Base-by-base conservation (phyloP, 1,140 invertebrate genomes). In the Linepithema humile region DNA sequence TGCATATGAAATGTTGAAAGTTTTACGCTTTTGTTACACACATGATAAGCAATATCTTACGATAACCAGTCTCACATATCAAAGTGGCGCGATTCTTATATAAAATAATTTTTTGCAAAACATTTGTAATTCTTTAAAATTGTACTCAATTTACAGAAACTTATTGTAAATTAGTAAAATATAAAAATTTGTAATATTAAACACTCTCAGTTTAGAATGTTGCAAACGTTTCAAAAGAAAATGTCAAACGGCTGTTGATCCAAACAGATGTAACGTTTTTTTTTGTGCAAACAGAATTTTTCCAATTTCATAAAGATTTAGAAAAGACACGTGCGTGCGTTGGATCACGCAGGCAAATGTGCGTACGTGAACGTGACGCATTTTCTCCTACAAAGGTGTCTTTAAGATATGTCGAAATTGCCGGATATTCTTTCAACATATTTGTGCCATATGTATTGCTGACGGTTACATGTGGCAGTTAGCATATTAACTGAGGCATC, bases 311-410 rank as follows among this genome's bases (percentile, higher is more conserved):
- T n/a, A n/a, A n/a, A n/a, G n/a, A n/a, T n/a, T n/a, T n/a, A n/a
- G n/a, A n/a, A n/a, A 38, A 59, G 23, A 6, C 23, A 9, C 15
- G 53, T 9, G n/a, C 32, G 15, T 35, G 10, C 17, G 12, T 3
- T 7, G 15, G 17, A 40, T 74, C 5, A n/a, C 50, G 15, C 20
- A 57, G 12, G 50, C 4, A 3, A 26, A 6, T 26, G 12, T 64
- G 57, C 40, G 40, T 62, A 75, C 57, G 59, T 77, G 59, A 35
- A 45, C 6, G 2, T 38, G 59, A 45, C 53, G 38, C 72, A 32
- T 7, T 77, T 38, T 48, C 32, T n/a, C 40, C 40, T 15, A 5
- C 7, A 73, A 32, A 35, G 6, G 12, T 12, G 7, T 26, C 17
- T 23, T 26, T 60, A 74, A 74, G 48, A 48, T 64, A 75, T 59